phyloP scores from a whole-genome alignment of 1,140 invertebrate genomes.

The Metaphire vulgaris region DNA sequence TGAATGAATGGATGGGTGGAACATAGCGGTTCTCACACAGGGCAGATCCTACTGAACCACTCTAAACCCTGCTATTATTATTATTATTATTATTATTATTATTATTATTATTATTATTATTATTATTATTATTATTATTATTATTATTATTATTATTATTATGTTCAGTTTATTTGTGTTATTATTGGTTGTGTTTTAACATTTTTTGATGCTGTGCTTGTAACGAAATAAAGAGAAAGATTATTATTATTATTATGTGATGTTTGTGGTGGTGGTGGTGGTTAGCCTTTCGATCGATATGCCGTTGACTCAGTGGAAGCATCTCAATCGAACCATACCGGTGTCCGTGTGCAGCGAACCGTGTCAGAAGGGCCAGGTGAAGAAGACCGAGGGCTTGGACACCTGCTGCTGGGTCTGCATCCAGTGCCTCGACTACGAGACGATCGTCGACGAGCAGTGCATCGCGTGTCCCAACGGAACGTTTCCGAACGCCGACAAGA shows the following conservation, averaged over 20 bases:
- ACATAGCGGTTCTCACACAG: too few species aligned
- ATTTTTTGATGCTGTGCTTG: too few species aligned
- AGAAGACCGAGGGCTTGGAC: constrained; percentile 82
- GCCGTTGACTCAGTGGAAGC: constrained; percentile 40
- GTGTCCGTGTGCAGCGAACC: constrained; percentile 81
- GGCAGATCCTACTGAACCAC: too few species aligned
- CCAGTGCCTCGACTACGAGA: constrained; percentile 81
- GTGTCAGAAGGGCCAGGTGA: constrained; percentile 77
- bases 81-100: background rate
- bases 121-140: background rate
- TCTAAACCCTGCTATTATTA: too few species aligned
- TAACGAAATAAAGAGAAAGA: too few species aligned
- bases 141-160: too few species aligned
- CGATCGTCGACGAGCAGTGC: constrained; percentile 71
- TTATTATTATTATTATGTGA: too few species aligned
- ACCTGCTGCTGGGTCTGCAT: constrained; percentile 94
- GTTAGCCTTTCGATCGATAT: constrained; percentile 23
- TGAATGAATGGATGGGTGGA: too few species aligned
- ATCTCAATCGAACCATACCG: constrained; percentile 64
- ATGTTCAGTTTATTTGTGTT: too few species aligned
- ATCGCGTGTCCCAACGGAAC: constrained; percentile 72
- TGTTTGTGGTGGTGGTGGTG: background rate
- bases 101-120: constrained; percentile 1
- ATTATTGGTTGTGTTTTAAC: too few species aligned
- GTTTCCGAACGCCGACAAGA: constrained; percentile 68